Evolutionary conservation across 2,113 vertebrate genomes (phyloP), one percentile per base, ranked within the genome.

Genomic region (Hippocampus guttulatus): DNA sequence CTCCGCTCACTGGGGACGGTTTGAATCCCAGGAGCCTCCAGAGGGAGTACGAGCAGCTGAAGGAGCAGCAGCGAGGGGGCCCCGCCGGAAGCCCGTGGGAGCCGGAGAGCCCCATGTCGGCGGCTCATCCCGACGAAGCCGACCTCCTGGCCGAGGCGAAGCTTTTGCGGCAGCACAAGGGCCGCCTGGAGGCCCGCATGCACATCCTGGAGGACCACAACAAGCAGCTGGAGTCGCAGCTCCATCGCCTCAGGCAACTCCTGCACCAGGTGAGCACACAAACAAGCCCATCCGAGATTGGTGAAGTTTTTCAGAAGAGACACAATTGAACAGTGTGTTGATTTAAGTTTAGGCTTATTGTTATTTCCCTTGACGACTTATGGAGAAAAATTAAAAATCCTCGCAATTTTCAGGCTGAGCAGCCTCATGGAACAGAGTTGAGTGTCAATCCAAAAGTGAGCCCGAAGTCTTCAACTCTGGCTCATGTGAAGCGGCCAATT

Each of bases 181-280:
- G 97, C 9, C 94, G 95, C 0, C 90, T 98, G 74, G 97, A 99
- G 86, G 95, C 94, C 0, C 94, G 96, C 85, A 99, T 99, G 96
- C 95, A 96, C 84, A 97, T 98, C 79, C 75, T 98, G 79, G 97
- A 98, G 92, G 96, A 98, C 81, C 97, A 99, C 87, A 99, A 99
- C 84, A 97, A 95, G 65, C 96, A 98, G 58, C 21, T 99, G 86
- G 97, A 99, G 89, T 98, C 96, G 41, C 97, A 99, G 88, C 95
- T 99, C 33, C 94, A 95, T 67, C 92, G 96, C 30, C 93, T 99
- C 21, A 91, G 97, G 43, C 95, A 96, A 88, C 94, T 98, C 0
- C 93, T 99, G 57, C 95, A 98, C 81, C 96, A 98, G 96, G 97
- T 98, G 75, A 75, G 52, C 27, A 0, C 27, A 0, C 1, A 12